Base-by-base conservation (phyloP, 2,888 invertebrate genomes). In the Acanthopleura granulata region DNA sequence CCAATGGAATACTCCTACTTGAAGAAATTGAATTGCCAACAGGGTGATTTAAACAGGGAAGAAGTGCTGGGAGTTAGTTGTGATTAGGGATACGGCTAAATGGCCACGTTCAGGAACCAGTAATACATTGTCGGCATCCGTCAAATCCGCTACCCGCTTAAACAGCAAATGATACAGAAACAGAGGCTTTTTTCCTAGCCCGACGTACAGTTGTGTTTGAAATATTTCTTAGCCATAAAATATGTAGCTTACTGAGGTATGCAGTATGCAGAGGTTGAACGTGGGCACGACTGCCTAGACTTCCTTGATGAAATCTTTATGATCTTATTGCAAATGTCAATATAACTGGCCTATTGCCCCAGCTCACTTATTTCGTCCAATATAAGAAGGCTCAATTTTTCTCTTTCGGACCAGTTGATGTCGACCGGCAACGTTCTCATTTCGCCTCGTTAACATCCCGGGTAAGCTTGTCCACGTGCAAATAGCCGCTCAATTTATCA, bases 261-360 rank as follows among this genome's bases (percentile, higher is more conserved):
- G 57, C 57, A 57, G 57, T 57, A 12, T 57, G n/a, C 18, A 57
- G 6, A 12, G 57, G 12, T 57, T 57, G 22, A 22, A 57, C 12
- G 9, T 40, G 4, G 6, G 57, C 57, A 57, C n/a, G 57, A 18
- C 12, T 22, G 22, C 18, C 57, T n/a, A 22, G 57, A 57, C 57
- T 57, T 57, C 22, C 57, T 3, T 57, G 57, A 22, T 57, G 57
- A 57, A 22, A 22, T 18, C 57, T 22, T 57, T 57, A 57, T 57
- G 57, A n/a, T 57, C 57, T 57, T 57, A 57, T 57, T 57, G 57
- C n/a, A 57, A 57, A 57, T 57, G 22, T 57, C 18, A 22, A 57
- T 57, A n/a, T 57, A 22, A 1, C 57, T 12, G 22, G 57, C n/a
- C 22, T 18, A 57, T 57, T 57, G 57, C 18, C 18, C 22, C 57